Conservation (phyloP, 2,797 vertebrate species). For the Halcyon badia region DNA sequence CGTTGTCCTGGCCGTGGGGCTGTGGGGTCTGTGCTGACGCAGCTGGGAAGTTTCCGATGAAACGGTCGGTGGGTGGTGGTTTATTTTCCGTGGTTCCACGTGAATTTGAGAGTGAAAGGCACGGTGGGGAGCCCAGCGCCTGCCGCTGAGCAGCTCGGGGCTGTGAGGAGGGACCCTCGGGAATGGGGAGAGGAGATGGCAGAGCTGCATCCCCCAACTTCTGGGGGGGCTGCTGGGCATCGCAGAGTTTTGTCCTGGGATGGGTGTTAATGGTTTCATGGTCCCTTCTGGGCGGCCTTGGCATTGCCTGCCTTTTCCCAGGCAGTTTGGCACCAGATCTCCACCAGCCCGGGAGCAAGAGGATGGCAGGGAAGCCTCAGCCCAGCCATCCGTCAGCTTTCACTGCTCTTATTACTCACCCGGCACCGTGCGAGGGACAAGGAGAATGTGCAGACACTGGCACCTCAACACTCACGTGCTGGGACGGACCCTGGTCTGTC, state of each 20-base stretch:
- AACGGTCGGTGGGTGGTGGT: fast-evolving
- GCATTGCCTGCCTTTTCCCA: background rate
- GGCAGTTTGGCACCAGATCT: fast-evolving
- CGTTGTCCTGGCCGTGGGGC: fast-evolving
- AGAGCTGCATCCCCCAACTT: background rate
- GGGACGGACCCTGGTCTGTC: fast-evolving
- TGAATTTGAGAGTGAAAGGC: background rate
- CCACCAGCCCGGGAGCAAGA: fast-evolving
- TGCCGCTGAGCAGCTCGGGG: background rate
- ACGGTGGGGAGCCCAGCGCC: background rate
- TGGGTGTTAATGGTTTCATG: fast-evolving
- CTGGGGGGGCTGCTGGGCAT: fast-evolving
- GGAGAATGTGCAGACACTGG: fast-evolving
- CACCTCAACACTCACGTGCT: fast-evolving
- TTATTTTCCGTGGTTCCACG: background rate
- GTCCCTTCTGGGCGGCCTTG: background rate
- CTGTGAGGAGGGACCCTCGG: background rate
- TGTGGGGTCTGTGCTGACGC: fast-evolving
- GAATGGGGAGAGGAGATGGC: background rate
- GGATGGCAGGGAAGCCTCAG: background rate
- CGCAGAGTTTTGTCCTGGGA: background rate
- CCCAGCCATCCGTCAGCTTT: fast-evolving
- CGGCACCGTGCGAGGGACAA: fast-evolving
- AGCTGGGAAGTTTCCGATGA: background rate
- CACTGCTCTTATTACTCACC: fast-evolving